Conservation (phyloP, 30 jellyfish, hydroid and myxozoan species). For the Cassiopea andromeda region DNA sequence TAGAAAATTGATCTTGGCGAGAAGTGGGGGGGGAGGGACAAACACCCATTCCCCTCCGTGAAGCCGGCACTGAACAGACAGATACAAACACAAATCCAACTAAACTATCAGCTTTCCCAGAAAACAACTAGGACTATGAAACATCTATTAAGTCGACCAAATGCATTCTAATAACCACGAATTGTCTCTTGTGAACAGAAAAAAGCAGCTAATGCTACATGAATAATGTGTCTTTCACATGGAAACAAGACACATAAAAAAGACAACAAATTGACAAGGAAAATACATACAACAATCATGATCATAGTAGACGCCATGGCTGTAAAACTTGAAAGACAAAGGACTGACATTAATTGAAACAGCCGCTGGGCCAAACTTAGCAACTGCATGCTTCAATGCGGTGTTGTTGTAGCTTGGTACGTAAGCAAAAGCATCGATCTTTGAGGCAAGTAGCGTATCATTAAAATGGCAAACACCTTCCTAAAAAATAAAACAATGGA, state of each 20-base stretch:
- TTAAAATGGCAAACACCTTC: slow-evolving; percentile 97
- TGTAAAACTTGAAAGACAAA: slow-evolving; percentile 92
- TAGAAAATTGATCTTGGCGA: too few species aligned
- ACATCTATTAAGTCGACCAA: too few species aligned
- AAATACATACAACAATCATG: slow-evolving; percentile 83
- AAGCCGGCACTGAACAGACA: too few species aligned
- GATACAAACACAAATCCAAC: too few species aligned
- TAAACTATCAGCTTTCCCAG: too few species aligned
- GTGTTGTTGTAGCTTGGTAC: slow-evolving; percentile 89
- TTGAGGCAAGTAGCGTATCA: slow-evolving; percentile 93
- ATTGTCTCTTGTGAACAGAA: too few species aligned
- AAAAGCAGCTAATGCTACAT: too few species aligned
- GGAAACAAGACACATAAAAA: not conserved
- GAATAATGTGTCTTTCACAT: too few species aligned
- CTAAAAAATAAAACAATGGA: slow-evolving; percentile 27
- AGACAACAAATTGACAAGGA: not conserved
- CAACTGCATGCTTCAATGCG: slow-evolving; percentile 89
- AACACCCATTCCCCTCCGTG: too few species aligned
- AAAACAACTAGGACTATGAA: too few species aligned
- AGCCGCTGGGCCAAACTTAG: slow-evolving; percentile 98
- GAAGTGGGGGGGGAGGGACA: too few species aligned
- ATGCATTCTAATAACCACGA: too few species aligned
- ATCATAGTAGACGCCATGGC: slow-evolving; percentile 91
- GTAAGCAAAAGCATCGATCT: slow-evolving; percentile 93
- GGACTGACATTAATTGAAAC: slow-evolving; percentile 94